phyloP scores from a whole-genome alignment of 64 coral and sea anemone genomes.

The Stichodactyla mertensii region DNA sequence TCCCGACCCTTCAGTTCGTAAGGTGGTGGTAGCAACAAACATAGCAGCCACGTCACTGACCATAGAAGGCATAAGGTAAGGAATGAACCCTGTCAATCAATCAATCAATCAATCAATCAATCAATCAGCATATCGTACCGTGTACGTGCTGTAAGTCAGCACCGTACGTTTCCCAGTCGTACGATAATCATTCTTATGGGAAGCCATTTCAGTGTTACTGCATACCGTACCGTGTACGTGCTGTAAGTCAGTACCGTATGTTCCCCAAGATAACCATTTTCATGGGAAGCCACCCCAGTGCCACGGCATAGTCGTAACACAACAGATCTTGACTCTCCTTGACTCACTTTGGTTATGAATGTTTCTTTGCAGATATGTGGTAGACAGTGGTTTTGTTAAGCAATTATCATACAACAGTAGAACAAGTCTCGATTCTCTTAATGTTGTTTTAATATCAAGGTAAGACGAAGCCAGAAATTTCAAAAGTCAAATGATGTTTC shows the following conservation, averaged over 20 bases:
- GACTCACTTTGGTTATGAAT: neutral
- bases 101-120: neutral
- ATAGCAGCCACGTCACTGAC: constrained; percentile 93
- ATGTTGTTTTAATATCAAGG: constrained; percentile 92
- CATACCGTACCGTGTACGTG: no score
- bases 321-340: no score
- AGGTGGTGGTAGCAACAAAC: constrained; percentile 91
- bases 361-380: constrained; percentile 66
- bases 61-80: constrained; percentile 84
- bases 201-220: no score
- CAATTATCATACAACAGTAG: constrained; percentile 78
- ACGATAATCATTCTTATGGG: no score
- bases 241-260: no score
- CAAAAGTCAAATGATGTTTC: neutral
- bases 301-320: no score
- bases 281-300: no score
- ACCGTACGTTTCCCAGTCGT: no score
- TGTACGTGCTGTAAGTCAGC: no score
- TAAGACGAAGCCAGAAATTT: neutral
- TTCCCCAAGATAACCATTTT: no score
- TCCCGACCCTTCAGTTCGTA: constrained; percentile 51
- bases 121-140: neutral
- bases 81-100: neutral
- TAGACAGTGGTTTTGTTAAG: constrained; percentile 97
- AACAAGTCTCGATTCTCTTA: constrained; percentile 83